Base-by-base conservation (phyloP, 1,140 invertebrate genomes). In the Octopus bimaculoides region DNA sequence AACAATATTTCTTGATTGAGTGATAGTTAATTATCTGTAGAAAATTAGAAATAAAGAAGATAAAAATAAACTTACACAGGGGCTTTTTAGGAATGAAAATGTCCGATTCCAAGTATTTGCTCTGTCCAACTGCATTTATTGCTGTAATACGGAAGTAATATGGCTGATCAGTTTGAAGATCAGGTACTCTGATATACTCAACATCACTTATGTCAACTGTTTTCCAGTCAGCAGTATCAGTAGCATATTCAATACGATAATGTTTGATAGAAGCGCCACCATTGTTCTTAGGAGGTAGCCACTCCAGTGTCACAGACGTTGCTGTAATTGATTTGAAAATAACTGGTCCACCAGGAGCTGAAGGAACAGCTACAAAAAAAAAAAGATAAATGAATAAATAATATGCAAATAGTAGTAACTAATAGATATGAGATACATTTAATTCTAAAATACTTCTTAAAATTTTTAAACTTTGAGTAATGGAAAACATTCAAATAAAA, bases 181-280 rank as follows among this genome's bases (percentile, higher is more conserved):
- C 81, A 17, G 82, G 85, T 61, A 84, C 86, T 56, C 82, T 84
- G 52, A 52, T 17, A 12, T 52, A 54, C 54, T 86, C 79, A n/a
- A 81, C 83, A 54, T 87, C 96, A 94, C 87, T 96, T 94, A 94
- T 96, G 95, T 97, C 82, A 94, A 93, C 92, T 95, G 94, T 97
- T 86, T 93, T 93, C 87, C 86, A 95, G 17, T 78, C 93, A 93
- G 85, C 83, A 8, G 94, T 92, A 87, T 98, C 96, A 92, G 96
- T 94, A 89, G 98, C 98, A 96, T 98, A 97, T 89, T 99, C 97
- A 5, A 99, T 93, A 55, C 97, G 94, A 88, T 99, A 99, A 87
- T 98, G 96, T 0, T 95, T 97, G 79, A 99, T 92, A 69, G 92
- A 93, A n/a, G 96, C 90, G 41, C 97, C 97, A 76, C 97, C 97